These are phyloP conservation scores for Galleria mellonella DNA, from an alignment of 1,140 invertebrate genomes.

Conservation along the genomic window DNA sequence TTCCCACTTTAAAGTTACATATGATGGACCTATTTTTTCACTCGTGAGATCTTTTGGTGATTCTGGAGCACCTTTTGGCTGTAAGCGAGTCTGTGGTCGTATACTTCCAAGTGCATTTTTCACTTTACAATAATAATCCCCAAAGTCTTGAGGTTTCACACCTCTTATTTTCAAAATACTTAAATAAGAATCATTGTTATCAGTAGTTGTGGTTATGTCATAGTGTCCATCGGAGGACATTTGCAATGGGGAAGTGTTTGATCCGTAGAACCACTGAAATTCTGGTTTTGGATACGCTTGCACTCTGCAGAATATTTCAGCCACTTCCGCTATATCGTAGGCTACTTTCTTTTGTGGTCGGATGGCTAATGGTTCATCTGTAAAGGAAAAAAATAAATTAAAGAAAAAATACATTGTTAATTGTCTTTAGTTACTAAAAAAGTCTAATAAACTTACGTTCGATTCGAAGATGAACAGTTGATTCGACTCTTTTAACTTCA, in stretches of 20 bases:
- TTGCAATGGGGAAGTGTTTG: slow-evolving; percentile 81
- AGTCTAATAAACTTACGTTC: slow-evolving; percentile 81
- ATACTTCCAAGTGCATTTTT: slow-evolving; percentile 85
- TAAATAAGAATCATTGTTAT: slow-evolving; percentile 90
- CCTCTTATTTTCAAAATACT: slow-evolving; percentile 86
- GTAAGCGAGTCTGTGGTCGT: slow-evolving; percentile 84
- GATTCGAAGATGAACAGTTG: slow-evolving; percentile 91
- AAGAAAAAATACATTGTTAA: slow-evolving; percentile 3
- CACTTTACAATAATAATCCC: slow-evolving; percentile 91
- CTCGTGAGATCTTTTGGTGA: slow-evolving; percentile 82
- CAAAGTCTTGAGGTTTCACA: slow-evolving; percentile 87
- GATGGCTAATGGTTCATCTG: slow-evolving; percentile 88
- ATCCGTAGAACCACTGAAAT: slow-evolving; percentile 92
- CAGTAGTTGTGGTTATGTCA: slow-evolving; percentile 85
- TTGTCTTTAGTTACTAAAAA: neutral
- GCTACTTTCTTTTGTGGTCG: slow-evolving; percentile 93
- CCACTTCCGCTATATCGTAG: slow-evolving; percentile 87
- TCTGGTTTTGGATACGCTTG: slow-evolving; percentile 94
- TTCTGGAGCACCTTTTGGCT: slow-evolving; percentile 90
- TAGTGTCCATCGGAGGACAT: slow-evolving; percentile 90
- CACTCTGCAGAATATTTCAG: slow-evolving; percentile 90
- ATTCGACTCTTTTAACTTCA: slow-evolving; percentile 89
- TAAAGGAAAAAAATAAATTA: slow-evolving; percentile 34
- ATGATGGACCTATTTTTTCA: slow-evolving; percentile 82
- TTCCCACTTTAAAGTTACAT: slow-evolving; percentile 87